Evolutionary conservation across 2,113 vertebrate genomes (phyloP).

Genomic region (Daubentonia madagascariensis): DNA sequence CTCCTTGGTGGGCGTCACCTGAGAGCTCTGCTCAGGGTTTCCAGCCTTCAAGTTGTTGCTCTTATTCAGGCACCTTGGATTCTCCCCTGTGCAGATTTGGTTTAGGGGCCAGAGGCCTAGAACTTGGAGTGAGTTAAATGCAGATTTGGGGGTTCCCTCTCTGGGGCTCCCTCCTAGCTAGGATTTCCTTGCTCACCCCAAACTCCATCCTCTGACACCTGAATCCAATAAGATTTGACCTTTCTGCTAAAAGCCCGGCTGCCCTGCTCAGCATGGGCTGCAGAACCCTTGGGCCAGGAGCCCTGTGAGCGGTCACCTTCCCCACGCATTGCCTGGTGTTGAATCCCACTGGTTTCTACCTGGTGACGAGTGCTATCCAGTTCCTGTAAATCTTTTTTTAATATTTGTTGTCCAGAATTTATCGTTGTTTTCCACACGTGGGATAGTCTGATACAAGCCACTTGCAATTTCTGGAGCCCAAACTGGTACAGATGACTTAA

Average conservation of each 20-base stretch:
- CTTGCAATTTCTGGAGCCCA: neutral
- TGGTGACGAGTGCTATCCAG: neutral
- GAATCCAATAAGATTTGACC: neutral
- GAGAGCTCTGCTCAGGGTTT: neutral
- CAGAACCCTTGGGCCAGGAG: neutral
- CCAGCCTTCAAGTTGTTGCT: fast-evolving
- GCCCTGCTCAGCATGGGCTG: fast-evolving
- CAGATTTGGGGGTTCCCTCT: neutral
- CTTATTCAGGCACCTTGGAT: neutral
- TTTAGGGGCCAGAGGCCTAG: neutral
- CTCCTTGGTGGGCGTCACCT: no score
- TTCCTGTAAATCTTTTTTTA: neutral
- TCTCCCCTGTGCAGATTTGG: no score
- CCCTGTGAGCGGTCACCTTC: no score
- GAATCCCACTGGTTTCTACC: neutral
- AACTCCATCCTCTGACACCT: neutral
- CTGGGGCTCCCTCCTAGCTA: neutral
- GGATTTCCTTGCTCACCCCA: neutral
- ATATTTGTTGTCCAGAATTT: neutral
- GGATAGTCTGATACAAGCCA: neutral
- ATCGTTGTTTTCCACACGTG: neutral
- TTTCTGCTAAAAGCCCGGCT: fast-evolving
- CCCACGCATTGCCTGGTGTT: no score
- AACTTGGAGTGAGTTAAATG: no score
- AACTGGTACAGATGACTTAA: neutral